Evolutionary conservation across 2,113 vertebrate genomes (phyloP), one percentile per base, ranked within the genome.

Genomic region (Calypte anna): DNA sequence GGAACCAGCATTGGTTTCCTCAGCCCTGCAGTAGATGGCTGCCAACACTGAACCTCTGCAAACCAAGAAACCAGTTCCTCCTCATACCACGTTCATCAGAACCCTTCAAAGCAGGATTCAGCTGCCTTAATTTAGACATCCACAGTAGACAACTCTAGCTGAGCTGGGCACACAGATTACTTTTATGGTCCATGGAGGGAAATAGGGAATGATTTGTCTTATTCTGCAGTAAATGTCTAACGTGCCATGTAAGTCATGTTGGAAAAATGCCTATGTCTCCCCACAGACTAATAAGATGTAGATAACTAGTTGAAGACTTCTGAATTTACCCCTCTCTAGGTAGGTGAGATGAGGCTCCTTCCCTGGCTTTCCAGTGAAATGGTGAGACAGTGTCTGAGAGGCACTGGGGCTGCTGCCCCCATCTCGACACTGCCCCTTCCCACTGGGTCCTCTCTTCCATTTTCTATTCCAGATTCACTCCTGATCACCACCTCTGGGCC

Each of bases 141-240:
- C 8, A 5, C 59, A 67, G 72, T 14, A 81, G 86, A 70, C 25
- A 14, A 12, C 46, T 84, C 46, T 31, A 63, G 86, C 63, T 76
- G 70, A 80, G 54, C 70, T 76, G 80, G 74, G 59, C 44, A 2
- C 55, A 44, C 38, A 48, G 61, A 66, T n/a, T 53, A 30, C 76
- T 92, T 91, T 81, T 72, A 81, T 44, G 75, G 94, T 75, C 95
- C 91, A 3, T 7, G 61, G 92, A 95, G 94, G 88, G 88, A 88
- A 86, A 88, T 70, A 90, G 64, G 61, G 69, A 95, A 93, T 92
- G 61, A 92, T 93, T 94, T 90, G 76, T 95, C 92, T 92, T 81
- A 63, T 84, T 93, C 48, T 36, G 31, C 50, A 84, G 53, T 88
- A 93, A 94, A 86, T 86, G 88, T 74, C 73, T 46, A 1, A 93